Evolutionary conservation across 1,140 invertebrate species (phyloP).

Genomic region (Popillia japonica): DNA sequence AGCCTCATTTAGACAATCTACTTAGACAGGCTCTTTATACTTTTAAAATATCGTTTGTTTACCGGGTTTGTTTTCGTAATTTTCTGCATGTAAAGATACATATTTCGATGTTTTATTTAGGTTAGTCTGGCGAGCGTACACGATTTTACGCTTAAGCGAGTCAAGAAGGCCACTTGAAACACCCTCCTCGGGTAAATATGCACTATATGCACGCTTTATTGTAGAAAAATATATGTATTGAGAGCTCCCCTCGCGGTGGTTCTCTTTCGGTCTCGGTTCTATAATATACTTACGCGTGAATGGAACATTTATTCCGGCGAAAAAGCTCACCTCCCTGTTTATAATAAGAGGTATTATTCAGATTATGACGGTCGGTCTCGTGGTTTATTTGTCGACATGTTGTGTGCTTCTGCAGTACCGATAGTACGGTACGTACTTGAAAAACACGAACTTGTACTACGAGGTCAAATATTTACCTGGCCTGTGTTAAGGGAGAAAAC

Average conservation of each 20-base stretch:
- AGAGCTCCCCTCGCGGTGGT: not conserved
- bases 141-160: constrained; percentile 31
- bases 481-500: not conserved
- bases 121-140: not conserved
- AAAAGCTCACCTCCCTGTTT: not conserved
- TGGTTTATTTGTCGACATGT: not conserved
- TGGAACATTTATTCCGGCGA: constrained; percentile 11
- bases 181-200: not conserved
- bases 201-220: not conserved
- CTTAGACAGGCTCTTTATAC: not conserved
- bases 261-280: not conserved
- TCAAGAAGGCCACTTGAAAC: constrained; percentile 30
- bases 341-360: constrained; percentile 27
- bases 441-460: not conserved
- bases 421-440: not conserved
- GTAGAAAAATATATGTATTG: not conserved
- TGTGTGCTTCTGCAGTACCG: not conserved
- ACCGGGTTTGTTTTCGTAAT: constrained; percentile 8
- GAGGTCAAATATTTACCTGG: constrained; percentile 4
- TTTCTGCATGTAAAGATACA: not conserved
- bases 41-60: constrained; percentile 19
- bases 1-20: constrained; percentile 1
- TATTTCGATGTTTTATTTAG: not conserved
- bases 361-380: not conserved
- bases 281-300: not conserved